A percentile compares a stretch with the other conserved stretches of the same genome.
Conservation (phyloP, 2,888 invertebrate species). For the Isotomurus palustris region DNA sequence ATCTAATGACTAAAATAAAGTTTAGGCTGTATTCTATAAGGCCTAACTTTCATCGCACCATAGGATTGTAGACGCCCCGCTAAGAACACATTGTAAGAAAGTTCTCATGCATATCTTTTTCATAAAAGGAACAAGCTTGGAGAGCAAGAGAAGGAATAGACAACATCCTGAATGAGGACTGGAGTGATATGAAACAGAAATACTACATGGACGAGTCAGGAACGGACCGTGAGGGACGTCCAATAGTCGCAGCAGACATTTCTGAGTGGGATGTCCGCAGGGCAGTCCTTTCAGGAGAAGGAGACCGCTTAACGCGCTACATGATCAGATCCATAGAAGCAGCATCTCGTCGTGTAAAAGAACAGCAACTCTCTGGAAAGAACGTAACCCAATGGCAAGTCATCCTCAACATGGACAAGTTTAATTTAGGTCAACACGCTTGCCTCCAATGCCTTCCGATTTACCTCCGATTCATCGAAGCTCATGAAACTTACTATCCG, state of each 20-base stretch:
- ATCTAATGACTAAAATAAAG: too few relatives aligned
- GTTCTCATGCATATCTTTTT: too few relatives aligned
- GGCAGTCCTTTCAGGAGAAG: background rate
- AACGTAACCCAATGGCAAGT: constrained; percentile 11
- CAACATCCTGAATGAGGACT: constrained; percentile 7
- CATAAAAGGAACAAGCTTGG: too few relatives aligned
- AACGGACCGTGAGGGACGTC: background rate
- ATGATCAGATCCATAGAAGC: constrained; percentile 1
- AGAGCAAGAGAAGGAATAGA: constrained; percentile 1
- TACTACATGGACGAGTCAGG: constrained; percentile 3
- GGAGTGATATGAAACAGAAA: background rate
- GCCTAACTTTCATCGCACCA: too few relatives aligned
- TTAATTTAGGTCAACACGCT: constrained; percentile 3
- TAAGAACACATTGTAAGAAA: too few relatives aligned
- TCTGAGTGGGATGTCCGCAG: constrained; percentile 4
- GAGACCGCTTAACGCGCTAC: background rate
- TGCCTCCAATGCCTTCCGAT: constrained; percentile 5
- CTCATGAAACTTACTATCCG: constrained; percentile 8
- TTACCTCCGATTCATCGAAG: constrained; percentile 1
- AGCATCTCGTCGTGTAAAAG: background rate
- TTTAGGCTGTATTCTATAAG: too few relatives aligned
- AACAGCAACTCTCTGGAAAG: background rate
- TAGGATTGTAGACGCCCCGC: too few relatives aligned
- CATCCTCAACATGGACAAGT: constrained; percentile 6
- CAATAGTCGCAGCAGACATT: constrained; percentile 5